phyloP scores from a whole-genome alignment of 2,113 vertebrate genomes.

The Erythrocercus mccallii region DNA sequence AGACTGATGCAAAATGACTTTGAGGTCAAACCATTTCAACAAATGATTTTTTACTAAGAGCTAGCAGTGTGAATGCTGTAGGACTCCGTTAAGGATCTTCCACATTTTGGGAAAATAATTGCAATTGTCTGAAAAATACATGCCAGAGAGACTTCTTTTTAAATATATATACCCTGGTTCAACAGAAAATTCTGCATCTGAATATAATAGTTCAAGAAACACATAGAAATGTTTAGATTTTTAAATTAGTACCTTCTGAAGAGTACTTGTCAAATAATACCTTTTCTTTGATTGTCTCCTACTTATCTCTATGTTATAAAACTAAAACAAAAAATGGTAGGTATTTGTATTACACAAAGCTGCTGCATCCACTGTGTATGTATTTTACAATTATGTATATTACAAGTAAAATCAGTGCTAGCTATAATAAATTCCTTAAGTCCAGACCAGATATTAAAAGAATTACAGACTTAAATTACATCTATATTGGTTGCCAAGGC shows the following conservation, averaged over 20 bases:
- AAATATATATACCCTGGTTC: neutral
- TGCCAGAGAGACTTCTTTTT: neutral
- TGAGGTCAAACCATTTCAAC: neutral
- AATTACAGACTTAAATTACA: neutral
- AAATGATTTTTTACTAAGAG: neutral
- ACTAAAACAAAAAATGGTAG: neutral
- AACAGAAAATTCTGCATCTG: neutral
- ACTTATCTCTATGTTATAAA: neutral
- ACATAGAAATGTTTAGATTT: neutral
- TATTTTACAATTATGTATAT: too few species aligned
- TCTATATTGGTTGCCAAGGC: neutral
- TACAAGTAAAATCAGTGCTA: neutral
- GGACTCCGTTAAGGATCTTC: neutral
- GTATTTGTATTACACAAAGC: neutral
- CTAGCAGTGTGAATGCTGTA: neutral
- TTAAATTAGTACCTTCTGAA: neutral
- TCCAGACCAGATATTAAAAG: neutral
- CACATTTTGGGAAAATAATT: neutral
- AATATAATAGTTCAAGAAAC: neutral
- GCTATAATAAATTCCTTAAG: neutral
- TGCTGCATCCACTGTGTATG: neutral
- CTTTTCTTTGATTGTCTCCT: neutral
- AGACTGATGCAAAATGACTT: neutral
- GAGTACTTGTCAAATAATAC: neutral
- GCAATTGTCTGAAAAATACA: neutral